Base-by-base conservation (phyloP, 2,888 invertebrate species). In the Smittia sp. region DNA sequence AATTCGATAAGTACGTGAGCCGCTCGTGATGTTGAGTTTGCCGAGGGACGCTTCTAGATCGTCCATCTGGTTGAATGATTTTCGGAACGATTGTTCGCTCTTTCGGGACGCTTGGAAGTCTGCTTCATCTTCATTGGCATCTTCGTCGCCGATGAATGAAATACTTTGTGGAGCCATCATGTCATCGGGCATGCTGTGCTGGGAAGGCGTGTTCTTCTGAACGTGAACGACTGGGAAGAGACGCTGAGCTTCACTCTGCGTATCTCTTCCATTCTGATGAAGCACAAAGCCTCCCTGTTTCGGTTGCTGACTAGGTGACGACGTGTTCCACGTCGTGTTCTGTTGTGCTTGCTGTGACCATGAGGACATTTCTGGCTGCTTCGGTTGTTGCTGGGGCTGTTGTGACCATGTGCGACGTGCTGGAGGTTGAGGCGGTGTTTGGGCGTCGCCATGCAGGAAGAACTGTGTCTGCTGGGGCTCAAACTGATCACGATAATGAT, bases 91-190 rank as follows among this genome's bases (percentile, higher is more conserved):
- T 76, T 75, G 78, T 78, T 74, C 54, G 41, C 18, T 63, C 63
- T 46, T 74, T 70, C 32, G 32, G 1, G 58, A 20, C 74, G 25
- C 39, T 25, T 72, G 32, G 66, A 68, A 58, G 1, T 79, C 77
- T 67, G 80, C 77, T 77, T 83, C 83, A 63, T 81, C 79, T 4
- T 76, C 77, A 15, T 80, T 80, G 81, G 85, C 85, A 65, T 84
- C 85, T 24, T 87, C 86, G 81, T 87, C 89, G 79, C 93, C 94
- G 77, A 94, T 94, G 79, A 95, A 95, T 74, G 94, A 94, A 78
- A 95, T 94, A 83, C 92, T 94, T 81, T 95, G 95, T 0, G 95
- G 94, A 78, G 93, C 94, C 94, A 95, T 94, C 79, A 93, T 93
- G 79, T 93, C 93, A 73, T 89, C 87, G 27, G 89, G 88, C 63